phyloP scores from a whole-genome alignment of 2,888 invertebrate genomes.

The Azorinus chamasolen region DNA sequence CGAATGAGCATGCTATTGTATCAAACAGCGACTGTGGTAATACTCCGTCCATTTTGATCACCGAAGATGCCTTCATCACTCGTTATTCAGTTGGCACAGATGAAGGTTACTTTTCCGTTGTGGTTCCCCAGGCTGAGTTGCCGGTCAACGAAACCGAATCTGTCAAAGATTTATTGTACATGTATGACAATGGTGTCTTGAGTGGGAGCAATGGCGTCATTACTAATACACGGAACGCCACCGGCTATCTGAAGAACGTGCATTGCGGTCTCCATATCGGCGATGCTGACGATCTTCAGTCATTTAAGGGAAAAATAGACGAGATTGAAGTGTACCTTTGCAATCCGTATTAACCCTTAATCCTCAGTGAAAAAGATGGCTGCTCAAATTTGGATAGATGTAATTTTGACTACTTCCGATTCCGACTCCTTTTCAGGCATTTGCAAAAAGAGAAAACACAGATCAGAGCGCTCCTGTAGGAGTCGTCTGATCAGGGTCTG shows the following conservation, averaged over 20 bases:
- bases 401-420: too few species aligned
- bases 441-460: too few species aligned
- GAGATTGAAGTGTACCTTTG: conserved; percentile 56
- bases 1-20: conserved; percentile 66
- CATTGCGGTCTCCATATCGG: conserved; percentile 77
- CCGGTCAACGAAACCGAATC: not conserved
- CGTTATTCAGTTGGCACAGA: conserved; percentile 62
- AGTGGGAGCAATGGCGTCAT: conserved; percentile 41
- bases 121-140: conserved; percentile 20
- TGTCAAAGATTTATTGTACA: conserved; percentile 30
- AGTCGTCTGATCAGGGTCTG: too few species aligned
- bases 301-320: conserved; percentile 75
- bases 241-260: conserved; percentile 59
- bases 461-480: too few species aligned
- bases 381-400: too few species aligned
- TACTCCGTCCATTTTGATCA: conserved; percentile 72
- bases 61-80: conserved; percentile 53
- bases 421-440: too few species aligned
- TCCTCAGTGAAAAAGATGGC: too few species aligned
- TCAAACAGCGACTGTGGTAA: conserved; percentile 78
- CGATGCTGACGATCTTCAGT: conserved; percentile 68
- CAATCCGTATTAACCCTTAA: conserved; percentile 20
- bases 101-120: conserved; percentile 36
- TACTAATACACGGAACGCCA: not conserved
- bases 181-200: conserved; percentile 27